These are phyloP conservation scores for Crotalus helleri DNA, from an alignment of 2,113 vertebrate genomes.

Conservation along the genomic window DNA sequence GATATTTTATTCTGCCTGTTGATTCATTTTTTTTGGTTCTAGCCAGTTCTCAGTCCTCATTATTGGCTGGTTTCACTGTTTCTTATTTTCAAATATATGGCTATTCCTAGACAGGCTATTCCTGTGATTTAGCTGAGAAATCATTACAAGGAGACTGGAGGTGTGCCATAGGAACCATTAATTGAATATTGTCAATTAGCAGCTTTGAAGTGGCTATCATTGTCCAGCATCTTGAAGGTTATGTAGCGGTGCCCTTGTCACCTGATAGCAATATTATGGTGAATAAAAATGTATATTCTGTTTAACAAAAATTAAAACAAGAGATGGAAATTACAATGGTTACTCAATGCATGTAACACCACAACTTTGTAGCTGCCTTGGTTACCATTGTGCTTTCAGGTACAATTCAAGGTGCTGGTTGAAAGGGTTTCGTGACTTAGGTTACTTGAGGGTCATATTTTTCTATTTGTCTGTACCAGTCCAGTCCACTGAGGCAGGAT, in stretches of 20 bases:
- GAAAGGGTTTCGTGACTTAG: neutral
- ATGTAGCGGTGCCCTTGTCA: neutral
- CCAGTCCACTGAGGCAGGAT: neutral
- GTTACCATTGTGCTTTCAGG: neutral
- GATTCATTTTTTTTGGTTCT: neutral
- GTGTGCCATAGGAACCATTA: neutral
- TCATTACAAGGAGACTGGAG: neutral
- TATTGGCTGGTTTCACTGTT: neutral
- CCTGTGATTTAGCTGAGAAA: neutral
- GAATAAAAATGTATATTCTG: neutral
- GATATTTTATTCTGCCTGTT: neutral
- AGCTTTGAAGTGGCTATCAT: neutral
- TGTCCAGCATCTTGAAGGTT: neutral
- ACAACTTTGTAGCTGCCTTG: neutral
- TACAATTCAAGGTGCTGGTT: neutral
- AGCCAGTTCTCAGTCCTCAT: neutral
- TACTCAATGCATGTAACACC: neutral
- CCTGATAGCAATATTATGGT: neutral
- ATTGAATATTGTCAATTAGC: neutral
- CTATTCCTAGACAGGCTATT: neutral
- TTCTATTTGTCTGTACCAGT: neutral
- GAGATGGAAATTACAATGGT: neutral
- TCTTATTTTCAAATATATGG: neutral
- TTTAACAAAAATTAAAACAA: neutral
- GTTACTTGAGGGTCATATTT: neutral